Conservation (phyloP, 2,797 vertebrate species). For the Leptoclinus maculatus region DNA sequence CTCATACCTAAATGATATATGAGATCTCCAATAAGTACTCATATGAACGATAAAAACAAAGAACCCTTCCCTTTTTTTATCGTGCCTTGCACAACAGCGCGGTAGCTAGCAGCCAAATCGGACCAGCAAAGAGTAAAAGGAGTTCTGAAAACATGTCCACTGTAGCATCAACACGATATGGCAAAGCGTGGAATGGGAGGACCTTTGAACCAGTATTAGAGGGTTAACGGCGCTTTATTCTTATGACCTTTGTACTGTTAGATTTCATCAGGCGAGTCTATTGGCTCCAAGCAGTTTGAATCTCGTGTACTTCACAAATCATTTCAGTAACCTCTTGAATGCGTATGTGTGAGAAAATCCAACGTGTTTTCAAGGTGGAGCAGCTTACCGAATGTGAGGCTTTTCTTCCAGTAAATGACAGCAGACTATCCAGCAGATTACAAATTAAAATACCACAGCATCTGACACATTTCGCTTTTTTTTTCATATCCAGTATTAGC, state of each 20-base stretch:
- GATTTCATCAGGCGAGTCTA: background rate
- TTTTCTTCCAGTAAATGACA: background rate
- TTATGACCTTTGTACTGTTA: conserved; percentile 21
- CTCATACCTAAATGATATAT: background rate
- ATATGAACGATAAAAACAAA: background rate
- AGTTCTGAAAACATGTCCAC: background rate
- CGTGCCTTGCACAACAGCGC: background rate
- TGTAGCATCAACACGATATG: background rate
- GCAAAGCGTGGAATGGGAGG: background rate
- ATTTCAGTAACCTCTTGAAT: background rate
- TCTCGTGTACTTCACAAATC: background rate
- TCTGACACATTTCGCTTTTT: too few relatives aligned
- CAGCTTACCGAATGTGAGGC: background rate
- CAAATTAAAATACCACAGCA: background rate
- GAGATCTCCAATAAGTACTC: background rate
- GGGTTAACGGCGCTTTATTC: conserved; percentile 1
- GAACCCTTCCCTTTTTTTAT: background rate
- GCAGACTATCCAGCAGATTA: background rate
- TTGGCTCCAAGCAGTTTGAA: conserved; percentile 28
- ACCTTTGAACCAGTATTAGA: conserved; percentile 48
- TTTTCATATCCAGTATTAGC: background rate
- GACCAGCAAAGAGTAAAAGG: background rate
- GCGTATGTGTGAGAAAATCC: background rate
- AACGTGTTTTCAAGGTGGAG: background rate
- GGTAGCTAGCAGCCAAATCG: background rate